Conservation (phyloP, 2,888 invertebrate species). For the Orthosia gracilis region DNA sequence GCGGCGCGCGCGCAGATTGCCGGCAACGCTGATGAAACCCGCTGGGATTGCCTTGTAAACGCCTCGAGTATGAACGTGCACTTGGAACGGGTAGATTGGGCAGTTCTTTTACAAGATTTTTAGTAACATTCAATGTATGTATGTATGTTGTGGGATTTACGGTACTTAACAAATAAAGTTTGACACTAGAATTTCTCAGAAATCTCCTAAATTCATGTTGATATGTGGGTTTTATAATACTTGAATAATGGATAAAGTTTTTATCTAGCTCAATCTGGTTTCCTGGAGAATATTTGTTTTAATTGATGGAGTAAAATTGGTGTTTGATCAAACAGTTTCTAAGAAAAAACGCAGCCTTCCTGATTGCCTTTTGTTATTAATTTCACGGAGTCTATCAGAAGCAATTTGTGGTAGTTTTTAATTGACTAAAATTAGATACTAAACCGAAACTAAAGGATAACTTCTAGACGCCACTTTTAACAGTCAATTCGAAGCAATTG, state of each 20-base stretch:
- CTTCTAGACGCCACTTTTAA: neutral
- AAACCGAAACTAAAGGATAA: slow-evolving; percentile 29
- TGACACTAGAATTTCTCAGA: neutral
- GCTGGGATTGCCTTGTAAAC: slow-evolving; percentile 88
- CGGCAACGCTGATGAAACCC: slow-evolving; percentile 84
- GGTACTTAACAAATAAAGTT: no score
- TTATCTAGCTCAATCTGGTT: neutral
- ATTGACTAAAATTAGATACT: slow-evolving; percentile 4
- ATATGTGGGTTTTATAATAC: neutral
- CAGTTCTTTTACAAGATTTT: slow-evolving; percentile 25
- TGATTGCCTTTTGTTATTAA: slow-evolving; percentile 31
- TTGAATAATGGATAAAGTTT: neutral
- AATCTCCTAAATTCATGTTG: neutral
- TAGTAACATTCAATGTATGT: no score
- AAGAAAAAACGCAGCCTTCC: neutral
- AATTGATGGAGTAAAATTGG: slow-evolving; percentile 17
- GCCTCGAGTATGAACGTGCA: slow-evolving; percentile 72
- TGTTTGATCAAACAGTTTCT: slow-evolving; percentile 14
- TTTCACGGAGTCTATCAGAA: slow-evolving; percentile 52
- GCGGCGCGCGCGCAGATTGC: slow-evolving; percentile 86
- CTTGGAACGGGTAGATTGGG: slow-evolving; percentile 72
- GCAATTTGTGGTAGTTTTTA: slow-evolving; percentile 54
- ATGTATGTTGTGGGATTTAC: neutral
- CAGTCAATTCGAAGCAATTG: neutral
- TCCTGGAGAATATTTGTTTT: neutral